Conservation (phyloP, 2,888 invertebrate species). For the Chrysodeixis includens region DNA sequence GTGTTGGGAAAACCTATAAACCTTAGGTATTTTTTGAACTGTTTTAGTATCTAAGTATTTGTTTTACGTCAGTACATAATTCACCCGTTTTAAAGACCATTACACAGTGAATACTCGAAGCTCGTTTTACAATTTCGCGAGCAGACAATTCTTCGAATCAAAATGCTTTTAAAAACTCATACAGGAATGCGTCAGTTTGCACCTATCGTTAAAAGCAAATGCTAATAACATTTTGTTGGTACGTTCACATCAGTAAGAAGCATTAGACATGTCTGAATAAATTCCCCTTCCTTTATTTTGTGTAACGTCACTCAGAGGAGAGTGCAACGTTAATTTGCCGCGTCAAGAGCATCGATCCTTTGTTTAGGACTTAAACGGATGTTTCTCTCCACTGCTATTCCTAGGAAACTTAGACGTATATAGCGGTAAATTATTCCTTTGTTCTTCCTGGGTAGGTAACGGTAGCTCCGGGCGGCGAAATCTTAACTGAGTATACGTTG, state of each 20-base stretch:
- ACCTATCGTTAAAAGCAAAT: slow-evolving; percentile 11
- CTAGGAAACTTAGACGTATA: slow-evolving; percentile 14
- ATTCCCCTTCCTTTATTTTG: slow-evolving; percentile 27
- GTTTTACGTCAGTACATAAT: slow-evolving; percentile 35
- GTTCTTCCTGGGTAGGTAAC: slow-evolving; percentile 9
- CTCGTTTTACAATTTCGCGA: slow-evolving; percentile 3
- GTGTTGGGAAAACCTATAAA: slow-evolving; percentile 35
- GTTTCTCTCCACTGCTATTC: slow-evolving; percentile 12
- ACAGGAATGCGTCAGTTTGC: slow-evolving; percentile 5
- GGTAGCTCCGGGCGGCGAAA: slow-evolving; percentile 23
- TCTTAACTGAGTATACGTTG: slow-evolving; percentile 28
- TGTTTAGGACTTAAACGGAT: slow-evolving; percentile 48
- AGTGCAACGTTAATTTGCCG: slow-evolving; percentile 39
- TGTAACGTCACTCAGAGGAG: slow-evolving; percentile 11
- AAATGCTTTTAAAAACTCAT: slow-evolving; percentile 24
- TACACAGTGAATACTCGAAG: slow-evolving; percentile 14
- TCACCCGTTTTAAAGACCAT: slow-evolving; percentile 31
- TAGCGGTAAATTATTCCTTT: slow-evolving; percentile 37
- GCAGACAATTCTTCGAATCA: slow-evolving; percentile 1
- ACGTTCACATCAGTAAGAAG: slow-evolving; percentile 11
- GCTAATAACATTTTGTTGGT: slow-evolving; percentile 10
- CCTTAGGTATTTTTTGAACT: slow-evolving; percentile 42
- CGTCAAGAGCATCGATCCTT: slow-evolving; percentile 60
- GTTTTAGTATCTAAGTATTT: slow-evolving; percentile 37
- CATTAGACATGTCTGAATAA: slow-evolving; percentile 9